Conservation (phyloP, 1,140 invertebrate species). For the Cydia strobilella region DNA sequence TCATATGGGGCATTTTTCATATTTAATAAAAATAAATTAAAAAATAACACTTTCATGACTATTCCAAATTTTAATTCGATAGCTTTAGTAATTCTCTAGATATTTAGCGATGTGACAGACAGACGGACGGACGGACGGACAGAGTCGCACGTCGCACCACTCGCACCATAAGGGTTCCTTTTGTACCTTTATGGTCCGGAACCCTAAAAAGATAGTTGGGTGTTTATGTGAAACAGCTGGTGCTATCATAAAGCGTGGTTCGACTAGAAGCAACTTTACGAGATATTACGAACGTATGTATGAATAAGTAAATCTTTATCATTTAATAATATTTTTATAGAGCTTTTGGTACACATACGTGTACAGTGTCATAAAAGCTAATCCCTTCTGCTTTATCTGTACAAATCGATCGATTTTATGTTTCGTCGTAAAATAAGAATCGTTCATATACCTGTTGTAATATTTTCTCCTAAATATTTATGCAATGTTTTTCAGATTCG, state of each 20-base stretch:
- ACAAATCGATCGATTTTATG: constrained; percentile 28
- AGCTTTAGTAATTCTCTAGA: no score
- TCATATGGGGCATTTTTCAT: no score
- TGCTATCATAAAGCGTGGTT: not conserved
- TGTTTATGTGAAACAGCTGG: constrained; percentile 7
- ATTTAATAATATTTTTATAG: not conserved
- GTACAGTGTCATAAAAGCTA: constrained; percentile 8
- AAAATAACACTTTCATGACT: no score
- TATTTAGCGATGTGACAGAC: no score
- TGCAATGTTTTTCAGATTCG: not conserved
- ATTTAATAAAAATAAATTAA: no score
- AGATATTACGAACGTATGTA: not conserved
- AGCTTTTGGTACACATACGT: not conserved
- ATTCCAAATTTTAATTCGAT: no score
- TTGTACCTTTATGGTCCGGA: no score
- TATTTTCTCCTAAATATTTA: constrained; percentile 29
- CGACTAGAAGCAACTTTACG: not conserved
- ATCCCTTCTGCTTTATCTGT: constrained; percentile 31
- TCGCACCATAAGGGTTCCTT: no score
- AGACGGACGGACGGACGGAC: no score
- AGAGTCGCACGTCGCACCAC: no score
- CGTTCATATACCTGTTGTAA: constrained; percentile 26
- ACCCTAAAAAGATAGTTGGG: not conserved
- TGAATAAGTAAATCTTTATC: not conserved
- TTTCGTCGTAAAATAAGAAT: constrained; percentile 23